Evolutionary conservation across 2,888 invertebrate species (phyloP).

Genomic region (Mesodorylaimus sp.): DNA sequence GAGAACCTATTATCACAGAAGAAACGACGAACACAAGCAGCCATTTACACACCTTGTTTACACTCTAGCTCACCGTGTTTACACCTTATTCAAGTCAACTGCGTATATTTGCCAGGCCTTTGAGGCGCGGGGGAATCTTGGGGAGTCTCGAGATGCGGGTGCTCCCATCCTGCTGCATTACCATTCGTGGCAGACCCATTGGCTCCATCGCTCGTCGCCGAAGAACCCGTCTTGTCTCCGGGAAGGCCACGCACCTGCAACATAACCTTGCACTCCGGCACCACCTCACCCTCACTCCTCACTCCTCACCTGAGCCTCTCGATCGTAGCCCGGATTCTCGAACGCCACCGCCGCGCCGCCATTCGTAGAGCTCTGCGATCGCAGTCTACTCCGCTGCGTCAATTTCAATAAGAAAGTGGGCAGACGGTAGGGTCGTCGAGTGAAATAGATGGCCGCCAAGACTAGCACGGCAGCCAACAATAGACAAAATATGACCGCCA

Average conservation of each 20-base stretch:
- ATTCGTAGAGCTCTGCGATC: not conserved
- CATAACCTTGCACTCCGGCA: not conserved
- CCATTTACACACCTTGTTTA: too few species aligned
- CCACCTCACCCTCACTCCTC: not conserved
- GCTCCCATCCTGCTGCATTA: not conserved
- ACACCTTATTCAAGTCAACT: slow-evolving; percentile 3
- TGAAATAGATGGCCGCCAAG: not conserved
- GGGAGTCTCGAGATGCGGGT: not conserved
- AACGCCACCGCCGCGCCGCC: not conserved
- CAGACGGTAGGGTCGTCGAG: not conserved
- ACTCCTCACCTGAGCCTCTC: not conserved
- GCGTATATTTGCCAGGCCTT: slow-evolving; percentile 4
- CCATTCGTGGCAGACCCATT: not conserved
- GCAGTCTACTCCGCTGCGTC: not conserved
- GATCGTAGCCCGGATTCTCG: slow-evolving; percentile 7
- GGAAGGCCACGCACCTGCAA: slow-evolving; percentile 1
- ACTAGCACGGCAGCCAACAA: not conserved
- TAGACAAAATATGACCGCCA: not conserved
- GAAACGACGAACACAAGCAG: too few species aligned
- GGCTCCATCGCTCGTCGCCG: not conserved
- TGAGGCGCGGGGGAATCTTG: not conserved
- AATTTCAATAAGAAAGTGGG: not conserved
- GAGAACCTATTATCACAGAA: too few species aligned
- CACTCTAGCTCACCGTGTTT: too few species aligned
- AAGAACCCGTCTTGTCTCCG: not conserved